Evolutionary conservation across 2,113 vertebrate species (phyloP).

Genomic region (Brachionichthys hirsutus): DNA sequence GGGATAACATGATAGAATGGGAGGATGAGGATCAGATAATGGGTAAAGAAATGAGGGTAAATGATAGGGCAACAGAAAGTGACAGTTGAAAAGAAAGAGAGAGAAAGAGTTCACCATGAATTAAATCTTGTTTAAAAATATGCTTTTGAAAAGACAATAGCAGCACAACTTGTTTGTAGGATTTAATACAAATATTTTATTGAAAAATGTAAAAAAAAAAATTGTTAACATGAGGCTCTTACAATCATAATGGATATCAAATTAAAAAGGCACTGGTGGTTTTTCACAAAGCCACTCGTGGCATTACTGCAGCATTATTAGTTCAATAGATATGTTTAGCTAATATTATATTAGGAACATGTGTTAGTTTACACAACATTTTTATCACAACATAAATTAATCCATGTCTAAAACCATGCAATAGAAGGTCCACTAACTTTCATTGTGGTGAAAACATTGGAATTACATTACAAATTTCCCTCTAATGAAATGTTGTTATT

Average conservation of each 20-base stretch:
- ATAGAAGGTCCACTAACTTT: constrained; percentile 12
- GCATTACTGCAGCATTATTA: constrained; percentile 19
- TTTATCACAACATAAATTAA: background rate
- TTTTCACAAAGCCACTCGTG: constrained; percentile 34
- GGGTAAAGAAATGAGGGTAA: constrained; percentile 14
- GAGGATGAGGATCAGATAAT: constrained; percentile 9
- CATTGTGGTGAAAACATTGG: constrained; percentile 17
- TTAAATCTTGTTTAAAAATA: constrained; percentile 5
- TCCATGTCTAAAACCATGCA: too few species aligned
- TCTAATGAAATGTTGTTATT: background rate
- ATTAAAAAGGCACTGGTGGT: constrained; percentile 42
- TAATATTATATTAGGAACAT: background rate
- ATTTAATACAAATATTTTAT: constrained; percentile 64
- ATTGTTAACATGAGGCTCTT: constrained; percentile 50
- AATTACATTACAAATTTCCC: background rate
- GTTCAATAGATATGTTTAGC: constrained; percentile 23
- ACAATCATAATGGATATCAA: constrained; percentile 53
- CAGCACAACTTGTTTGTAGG: constrained; percentile 42
- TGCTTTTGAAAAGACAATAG: constrained; percentile 33
- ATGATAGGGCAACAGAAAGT: constrained; percentile 17
- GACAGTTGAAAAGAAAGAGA: constrained; percentile 44
- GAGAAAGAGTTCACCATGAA: constrained; percentile 39
- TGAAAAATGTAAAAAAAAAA: constrained; percentile 60
- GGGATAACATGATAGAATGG: constrained; percentile 8
- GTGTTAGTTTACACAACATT: constrained; percentile 28